Evolutionary conservation across 2,888 invertebrate genomes (phyloP), one percentile per base, ranked within the genome.

Genomic region (Cremastobaeus sp.): DNA sequence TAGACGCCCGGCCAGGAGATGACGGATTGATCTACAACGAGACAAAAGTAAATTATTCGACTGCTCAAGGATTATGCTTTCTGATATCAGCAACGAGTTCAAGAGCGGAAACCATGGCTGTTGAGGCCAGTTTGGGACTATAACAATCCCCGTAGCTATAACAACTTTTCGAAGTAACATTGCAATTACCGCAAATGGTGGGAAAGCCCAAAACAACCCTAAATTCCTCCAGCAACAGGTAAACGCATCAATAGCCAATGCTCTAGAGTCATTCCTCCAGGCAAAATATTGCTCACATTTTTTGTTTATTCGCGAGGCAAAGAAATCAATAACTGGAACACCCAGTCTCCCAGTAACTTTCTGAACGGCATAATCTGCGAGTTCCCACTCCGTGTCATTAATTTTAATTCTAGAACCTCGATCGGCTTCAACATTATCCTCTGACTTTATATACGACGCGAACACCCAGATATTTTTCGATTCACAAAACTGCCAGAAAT

Each of bases 11-110:
- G 55, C 25, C 5, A 55, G 11, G 1, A 28, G 55, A 25, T 55
- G 55, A 14, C 5, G 18, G n/a, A 30, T 17, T n/a, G 55, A 39
- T 17, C 47, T 59, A 9, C 47, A 25, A 47, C 28, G 34, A 21
- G 47, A 59, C 21, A 15, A 37, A 9, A 59, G 35, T 20, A 59
- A 35, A 0, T 30, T 14, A 8, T 5, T 9, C 12, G 45, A 21
- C 8, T 21, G 12, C 17, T 35, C 15, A 8, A 50, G 25, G 8
- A 11, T 25, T 3, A 64, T 15, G 4, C 15, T 6, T 15, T 64
- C 28, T 28, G 41, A 35, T 0, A 32, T 60, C 21, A 18, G 41
- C 12, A 41, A 18, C 3, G 20, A 20, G n/a, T 41, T 8, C 18
- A n/a, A 41, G 3, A 41, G 5, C 4, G 41, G 41, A 20, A 41